These are phyloP conservation scores for Puma concolor DNA, from an alignment of 2,113 vertebrate species.

Conservation along the genomic window DNA sequence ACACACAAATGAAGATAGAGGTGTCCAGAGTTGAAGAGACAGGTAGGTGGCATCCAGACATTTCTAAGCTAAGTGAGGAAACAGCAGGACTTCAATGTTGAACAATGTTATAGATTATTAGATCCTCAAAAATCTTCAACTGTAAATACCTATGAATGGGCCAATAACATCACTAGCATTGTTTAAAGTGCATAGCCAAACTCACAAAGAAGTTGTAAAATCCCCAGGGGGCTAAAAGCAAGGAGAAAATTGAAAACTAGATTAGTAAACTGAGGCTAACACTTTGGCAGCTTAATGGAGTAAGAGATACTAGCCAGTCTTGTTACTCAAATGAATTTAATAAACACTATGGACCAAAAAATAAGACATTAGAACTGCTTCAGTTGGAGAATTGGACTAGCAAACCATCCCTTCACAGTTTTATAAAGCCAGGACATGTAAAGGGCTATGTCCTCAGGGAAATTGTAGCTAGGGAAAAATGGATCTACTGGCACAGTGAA, in stretches of 20 bases:
- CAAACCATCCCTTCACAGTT: not conserved
- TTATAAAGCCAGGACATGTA: not conserved
- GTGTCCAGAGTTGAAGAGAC: not conserved
- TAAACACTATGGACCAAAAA: not conserved
- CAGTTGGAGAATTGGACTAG: not conserved
- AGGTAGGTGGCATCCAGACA: not conserved
- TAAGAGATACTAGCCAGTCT: not conserved
- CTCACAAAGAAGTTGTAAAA: not conserved
- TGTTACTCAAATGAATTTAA: conserved; percentile 7
- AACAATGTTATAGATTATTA: conserved; percentile 22
- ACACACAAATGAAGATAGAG: not conserved
- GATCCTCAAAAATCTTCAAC: conserved; percentile 17
- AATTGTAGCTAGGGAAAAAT: not conserved
- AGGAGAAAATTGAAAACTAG: not conserved
- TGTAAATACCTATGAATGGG: not conserved
- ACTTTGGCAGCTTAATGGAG: not conserved
- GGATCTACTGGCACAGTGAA: not conserved
- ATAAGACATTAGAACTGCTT: not conserved
- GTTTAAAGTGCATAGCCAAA: conserved; percentile 46
- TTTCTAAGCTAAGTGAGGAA: not conserved
- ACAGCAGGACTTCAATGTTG: not conserved
- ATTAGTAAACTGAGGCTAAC: not conserved
- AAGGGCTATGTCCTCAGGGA: not conserved
- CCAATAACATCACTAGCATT: not conserved
- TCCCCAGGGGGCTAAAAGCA: not conserved